These are phyloP conservation scores for Bovichtus diacanthus DNA, from an alignment of 2,797 vertebrate genomes.

Conservation along the genomic window DNA sequence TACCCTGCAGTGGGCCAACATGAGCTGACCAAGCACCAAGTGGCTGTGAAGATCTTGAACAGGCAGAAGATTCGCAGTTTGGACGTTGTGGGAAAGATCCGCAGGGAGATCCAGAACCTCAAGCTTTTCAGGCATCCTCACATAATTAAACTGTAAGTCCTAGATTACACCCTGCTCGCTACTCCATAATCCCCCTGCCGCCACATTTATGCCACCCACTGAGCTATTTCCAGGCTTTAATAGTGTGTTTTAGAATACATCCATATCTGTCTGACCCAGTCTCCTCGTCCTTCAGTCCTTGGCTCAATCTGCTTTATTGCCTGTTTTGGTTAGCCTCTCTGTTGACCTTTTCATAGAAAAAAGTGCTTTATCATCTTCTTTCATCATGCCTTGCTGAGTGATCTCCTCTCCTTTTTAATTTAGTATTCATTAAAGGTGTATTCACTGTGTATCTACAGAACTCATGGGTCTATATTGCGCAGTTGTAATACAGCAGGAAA, in stretches of 20 bases:
- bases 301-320: slow-evolving; percentile 25
- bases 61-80: slow-evolving; percentile 99
- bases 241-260: slow-evolving; percentile 64
- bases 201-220: slow-evolving; percentile 73
- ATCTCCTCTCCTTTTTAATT: slow-evolving; percentile 1
- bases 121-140: slow-evolving; percentile 99
- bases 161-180: slow-evolving; percentile 68
- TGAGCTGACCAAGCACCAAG: slow-evolving; percentile 98
- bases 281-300: slow-evolving; percentile 25
- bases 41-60: slow-evolving; percentile 98
- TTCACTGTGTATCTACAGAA: not conserved
- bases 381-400: not conserved
- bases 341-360: slow-evolving; percentile 33
- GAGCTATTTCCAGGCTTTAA: slow-evolving; percentile 70
- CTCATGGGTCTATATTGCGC: not conserved
- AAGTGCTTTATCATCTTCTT: slow-evolving; percentile 24
- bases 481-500: not conserved
- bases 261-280: slow-evolving; percentile 63
- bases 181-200: slow-evolving; percentile 60
- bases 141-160: slow-evolving; percentile 98
- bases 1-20: slow-evolving; percentile 92
- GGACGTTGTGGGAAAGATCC: slow-evolving; percentile 98
- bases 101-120: slow-evolving; percentile 98
- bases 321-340: slow-evolving; percentile 23
- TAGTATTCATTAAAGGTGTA: not conserved